Percentiles rank a stretch among this genome's conserved stretches.
Evolutionary conservation across 2,797 vertebrate species (phyloP).

Genomic region (Etheostoma nigrum): DNA sequence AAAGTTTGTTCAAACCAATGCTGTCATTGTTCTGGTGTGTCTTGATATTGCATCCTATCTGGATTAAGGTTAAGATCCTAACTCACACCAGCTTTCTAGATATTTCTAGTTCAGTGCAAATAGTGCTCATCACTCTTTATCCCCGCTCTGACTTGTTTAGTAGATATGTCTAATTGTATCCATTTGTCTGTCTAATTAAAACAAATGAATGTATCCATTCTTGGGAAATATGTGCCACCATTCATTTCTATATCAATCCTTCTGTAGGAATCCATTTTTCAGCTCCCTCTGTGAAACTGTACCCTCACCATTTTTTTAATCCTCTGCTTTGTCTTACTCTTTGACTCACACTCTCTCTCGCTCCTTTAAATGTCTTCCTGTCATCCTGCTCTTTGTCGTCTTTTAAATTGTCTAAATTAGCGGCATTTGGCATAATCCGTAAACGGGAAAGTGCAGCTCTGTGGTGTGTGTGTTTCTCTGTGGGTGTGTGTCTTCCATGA

Average conservation of each 20-base stretch:
- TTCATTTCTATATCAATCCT: constrained; percentile 57
- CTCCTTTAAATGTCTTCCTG: constrained; percentile 55
- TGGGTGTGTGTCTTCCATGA: background rate
- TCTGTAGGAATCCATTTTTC: constrained; percentile 49
- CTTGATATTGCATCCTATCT: constrained; percentile 24
- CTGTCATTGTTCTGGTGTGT: constrained; percentile 26
- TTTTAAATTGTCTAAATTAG: constrained; percentile 65
- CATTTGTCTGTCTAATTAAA: constrained; percentile 63
- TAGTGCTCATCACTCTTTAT: too few relatives aligned
- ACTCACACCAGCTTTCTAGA: background rate
- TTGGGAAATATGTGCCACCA: constrained; percentile 36
- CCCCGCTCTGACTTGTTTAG: constrained; percentile 12
- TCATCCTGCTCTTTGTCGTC: constrained; percentile 35
- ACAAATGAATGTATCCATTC: constrained; percentile 22
- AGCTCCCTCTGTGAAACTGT: constrained; percentile 10
- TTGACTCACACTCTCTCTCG: constrained; percentile 11
- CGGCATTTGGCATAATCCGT: constrained; percentile 45
- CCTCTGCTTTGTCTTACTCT: constrained; percentile 20
- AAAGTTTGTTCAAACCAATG: background rate
- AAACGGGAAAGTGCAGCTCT: constrained; percentile 31
- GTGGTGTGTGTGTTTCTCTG: background rate
- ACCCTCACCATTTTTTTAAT: constrained; percentile 22
- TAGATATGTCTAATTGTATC: constrained; percentile 22
- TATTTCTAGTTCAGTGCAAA: constrained; percentile 1
- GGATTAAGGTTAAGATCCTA: constrained; percentile 42